Base-by-base conservation (phyloP, 2,797 vertebrate species). In the Betta splendens region DNA sequence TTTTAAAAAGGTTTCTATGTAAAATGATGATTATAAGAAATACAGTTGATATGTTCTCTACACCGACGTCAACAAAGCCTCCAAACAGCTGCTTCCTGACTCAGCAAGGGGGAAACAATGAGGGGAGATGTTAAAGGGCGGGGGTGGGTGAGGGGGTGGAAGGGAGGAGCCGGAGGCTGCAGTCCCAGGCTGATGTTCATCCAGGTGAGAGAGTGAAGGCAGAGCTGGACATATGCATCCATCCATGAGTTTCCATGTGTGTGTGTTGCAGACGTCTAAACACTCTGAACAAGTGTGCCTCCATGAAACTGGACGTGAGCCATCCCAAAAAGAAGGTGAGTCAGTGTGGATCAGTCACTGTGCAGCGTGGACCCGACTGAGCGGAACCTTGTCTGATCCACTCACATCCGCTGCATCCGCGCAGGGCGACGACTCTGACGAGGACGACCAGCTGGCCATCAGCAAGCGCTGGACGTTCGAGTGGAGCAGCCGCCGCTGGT, bases 391-490 rank as follows among this genome's bases (percentile, higher is more conserved):
- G 10, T 7, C 10, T 15, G 20, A 8, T 6, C 26, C 25, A 7
- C 21, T n/a, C 5, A 13, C 11, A 26, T 9, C 16, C 44, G 5
- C 7, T 8, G n/a, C 9, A 6, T 44, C 10, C n/a, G n/a, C 72
- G 7, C 49, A 99, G 98, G 92, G 93, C 73, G 95, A 98, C 68
- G 96, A 99, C 84, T 98, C 96, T 0, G 97, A 99, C 90, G 96
- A 99, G 80, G 98, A 99, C 84, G 96, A 98, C 44, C 91, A 93
- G 9, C 90, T 97, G 77, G 95, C 95, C 42, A 95, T 99, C 90
- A 99, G 98, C 70, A 95, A 95, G 90, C 94, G 96, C 91, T 98
- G 98, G 97, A 98, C 96, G 37, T 99, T 98, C 64, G 96, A 98
- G 84, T 95, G 94, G 92, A 94, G 91, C 76, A 99, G 98, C 83